These are phyloP conservation scores for Apogon hyalosoma DNA, from an alignment of 2,797 vertebrate genomes.

Conservation along the genomic window DNA sequence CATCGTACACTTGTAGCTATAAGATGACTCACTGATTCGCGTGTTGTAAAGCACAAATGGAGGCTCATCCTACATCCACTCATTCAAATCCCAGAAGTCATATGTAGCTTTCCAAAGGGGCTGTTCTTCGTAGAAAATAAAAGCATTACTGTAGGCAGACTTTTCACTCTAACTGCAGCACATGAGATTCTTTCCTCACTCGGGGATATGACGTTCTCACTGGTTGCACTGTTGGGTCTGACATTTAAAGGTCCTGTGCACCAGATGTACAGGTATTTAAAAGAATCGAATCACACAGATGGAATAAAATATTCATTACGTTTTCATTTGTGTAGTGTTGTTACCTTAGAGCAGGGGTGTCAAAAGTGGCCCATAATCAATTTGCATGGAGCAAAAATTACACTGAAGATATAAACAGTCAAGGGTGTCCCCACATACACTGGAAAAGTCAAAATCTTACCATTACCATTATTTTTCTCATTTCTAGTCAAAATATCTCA, in stretches of 20 bases:
- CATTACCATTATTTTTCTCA: too few species aligned
- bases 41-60: constrained; percentile 15
- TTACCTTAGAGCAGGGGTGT: too few species aligned
- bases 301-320: too few species aligned
- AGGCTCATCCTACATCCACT: constrained; percentile 12
- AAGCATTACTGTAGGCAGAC: neutral
- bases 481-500: too few species aligned
- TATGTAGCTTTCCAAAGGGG: constrained; percentile 13
- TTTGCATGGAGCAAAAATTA: too few species aligned
- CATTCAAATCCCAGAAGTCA: constrained; percentile 17
- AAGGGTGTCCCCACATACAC: too few species aligned
- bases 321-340: too few species aligned
- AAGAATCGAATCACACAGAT: too few species aligned
- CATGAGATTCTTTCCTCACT: neutral
- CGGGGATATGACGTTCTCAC: neutral
- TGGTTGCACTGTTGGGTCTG: neutral
- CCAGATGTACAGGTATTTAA: neutral
- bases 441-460: too few species aligned
- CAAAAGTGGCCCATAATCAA: too few species aligned
- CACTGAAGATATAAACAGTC: too few species aligned
- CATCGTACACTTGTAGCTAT: constrained; percentile 6
- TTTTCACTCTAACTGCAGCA: neutral
- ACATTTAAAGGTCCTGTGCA: neutral
- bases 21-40: constrained; percentile 25
- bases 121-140: constrained; percentile 20